A percentile compares a stretch with the other conserved stretches of the same genome.
Evolutionary conservation across 2,797 vertebrate species (phyloP).

Genomic region (Octomys mimax): DNA sequence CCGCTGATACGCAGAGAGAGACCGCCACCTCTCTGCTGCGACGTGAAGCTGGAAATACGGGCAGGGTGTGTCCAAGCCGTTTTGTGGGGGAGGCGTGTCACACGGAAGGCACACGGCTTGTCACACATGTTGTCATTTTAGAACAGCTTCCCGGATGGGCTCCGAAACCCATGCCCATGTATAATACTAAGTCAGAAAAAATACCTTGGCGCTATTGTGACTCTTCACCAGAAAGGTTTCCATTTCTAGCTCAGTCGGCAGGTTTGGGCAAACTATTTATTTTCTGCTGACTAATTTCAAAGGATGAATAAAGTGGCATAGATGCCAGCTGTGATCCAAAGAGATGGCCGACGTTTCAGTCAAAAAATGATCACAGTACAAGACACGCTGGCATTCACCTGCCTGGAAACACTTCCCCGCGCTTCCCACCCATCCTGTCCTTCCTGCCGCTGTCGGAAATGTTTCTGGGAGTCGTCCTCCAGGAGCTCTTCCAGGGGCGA

Average conservation of each 20-base stretch:
- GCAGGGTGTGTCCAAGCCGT: background rate
- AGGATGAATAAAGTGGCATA: background rate
- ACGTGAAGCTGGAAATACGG: rapidly evolving
- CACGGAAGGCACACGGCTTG: background rate
- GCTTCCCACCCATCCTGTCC: background rate
- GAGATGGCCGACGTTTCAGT: background rate
- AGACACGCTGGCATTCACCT: background rate
- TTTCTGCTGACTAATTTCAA: background rate
- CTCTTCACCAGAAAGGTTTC: background rate
- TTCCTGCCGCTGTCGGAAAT: background rate
- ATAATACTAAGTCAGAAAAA: background rate
- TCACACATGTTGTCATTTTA: background rate
- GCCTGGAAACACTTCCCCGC: no score
- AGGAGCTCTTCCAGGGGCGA: background rate
- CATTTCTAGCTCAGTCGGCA: background rate
- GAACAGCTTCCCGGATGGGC: background rate
- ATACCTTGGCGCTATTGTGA: background rate
- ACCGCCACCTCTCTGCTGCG: no score
- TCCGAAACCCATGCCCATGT: background rate
- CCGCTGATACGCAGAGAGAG: background rate
- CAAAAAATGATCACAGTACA: background rate
- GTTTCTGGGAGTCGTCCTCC: background rate
- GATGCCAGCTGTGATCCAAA: background rate
- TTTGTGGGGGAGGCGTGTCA: no score
- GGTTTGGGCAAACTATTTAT: background rate